Evolutionary conservation across 2,888 invertebrate genomes (phyloP), one percentile per base, ranked within the genome.

Genomic region (Taphrorychus bicolor): DNA sequence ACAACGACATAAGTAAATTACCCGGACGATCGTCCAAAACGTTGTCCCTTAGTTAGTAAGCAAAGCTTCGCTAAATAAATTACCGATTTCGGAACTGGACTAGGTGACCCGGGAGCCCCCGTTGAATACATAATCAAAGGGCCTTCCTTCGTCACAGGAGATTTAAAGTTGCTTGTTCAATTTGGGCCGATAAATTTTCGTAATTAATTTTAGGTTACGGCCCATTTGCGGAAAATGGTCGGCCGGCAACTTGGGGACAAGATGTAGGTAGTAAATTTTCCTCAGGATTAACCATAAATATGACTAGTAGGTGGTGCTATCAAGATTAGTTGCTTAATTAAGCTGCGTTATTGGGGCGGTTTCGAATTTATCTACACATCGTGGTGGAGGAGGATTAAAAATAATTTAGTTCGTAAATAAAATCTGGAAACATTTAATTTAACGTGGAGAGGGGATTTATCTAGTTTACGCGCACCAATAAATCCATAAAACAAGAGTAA

Each of bases 171-270:
- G 45, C 66, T 66, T 76, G 74, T 73, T 72, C 73, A 75, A 76
- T 77, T 76, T 74, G 73, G 73, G 75, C 74, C 77, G 73, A 78
- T 80, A 80, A 80, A 79, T 80, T 78, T 75, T 72, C 72, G 76
- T 78, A 80, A 80, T 79, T 80, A 80, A 80, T 80, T 80, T 80
- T 76, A 41, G 60, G 59, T 60, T 59, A 59, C 66, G 32, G 41
- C 54, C 66, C 54, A 66, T 59, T 66, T 60, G 49, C 17, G 48
- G 56, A 60, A 60, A 54, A 60, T 41, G 42, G 65, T 45, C 51
- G 21, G 65, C 24, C 51, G 21, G 53, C 51, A 54, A 54, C 19
- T 59, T 40, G 48, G 45, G 40, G 54, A 23, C 41, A 40, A 59
- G 45, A 65, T 45, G 59, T 54, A 56, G 19, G 19, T 21, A 21